These are phyloP conservation scores for Leuciscus idus DNA, from an alignment of 2,113 vertebrate genomes.

Conservation along the genomic window DNA sequence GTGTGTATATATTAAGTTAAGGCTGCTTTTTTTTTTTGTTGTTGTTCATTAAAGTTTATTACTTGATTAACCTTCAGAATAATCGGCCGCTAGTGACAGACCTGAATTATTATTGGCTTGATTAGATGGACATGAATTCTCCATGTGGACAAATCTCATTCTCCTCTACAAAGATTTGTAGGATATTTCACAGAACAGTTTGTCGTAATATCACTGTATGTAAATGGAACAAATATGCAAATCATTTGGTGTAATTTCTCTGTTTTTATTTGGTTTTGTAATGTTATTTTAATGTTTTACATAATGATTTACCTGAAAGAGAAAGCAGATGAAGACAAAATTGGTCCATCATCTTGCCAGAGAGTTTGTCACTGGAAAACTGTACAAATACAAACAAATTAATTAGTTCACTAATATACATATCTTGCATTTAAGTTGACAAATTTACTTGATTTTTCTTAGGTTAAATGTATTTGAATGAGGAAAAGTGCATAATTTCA, in stretches of 20 bases:
- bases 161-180: too few relatives aligned
- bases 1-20: too few relatives aligned
- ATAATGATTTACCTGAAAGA: background rate
- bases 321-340: background rate
- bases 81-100: too few relatives aligned
- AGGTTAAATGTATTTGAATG: background rate
- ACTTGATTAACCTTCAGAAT: too few relatives aligned
- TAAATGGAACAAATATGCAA: background rate
- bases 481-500: background rate
- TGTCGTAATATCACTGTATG: background rate
- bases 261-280: background rate
- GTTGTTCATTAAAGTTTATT: too few relatives aligned
- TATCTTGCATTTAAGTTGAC: too few relatives aligned
- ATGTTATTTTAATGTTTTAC: background rate
- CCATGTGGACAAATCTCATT: too few relatives aligned
- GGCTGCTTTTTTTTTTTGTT: too few relatives aligned
- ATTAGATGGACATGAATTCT: too few relatives aligned
- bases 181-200: too few relatives aligned
- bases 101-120: too few relatives aligned
- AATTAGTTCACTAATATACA: background rate
- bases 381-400: rapidly evolving
- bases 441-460: background rate
- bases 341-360: background rate
- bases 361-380: background rate
- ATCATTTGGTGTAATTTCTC: background rate